Evolutionary conservation across 2,888 invertebrate genomes (phyloP).

Genomic region (Bedellia somnulentella): DNA sequence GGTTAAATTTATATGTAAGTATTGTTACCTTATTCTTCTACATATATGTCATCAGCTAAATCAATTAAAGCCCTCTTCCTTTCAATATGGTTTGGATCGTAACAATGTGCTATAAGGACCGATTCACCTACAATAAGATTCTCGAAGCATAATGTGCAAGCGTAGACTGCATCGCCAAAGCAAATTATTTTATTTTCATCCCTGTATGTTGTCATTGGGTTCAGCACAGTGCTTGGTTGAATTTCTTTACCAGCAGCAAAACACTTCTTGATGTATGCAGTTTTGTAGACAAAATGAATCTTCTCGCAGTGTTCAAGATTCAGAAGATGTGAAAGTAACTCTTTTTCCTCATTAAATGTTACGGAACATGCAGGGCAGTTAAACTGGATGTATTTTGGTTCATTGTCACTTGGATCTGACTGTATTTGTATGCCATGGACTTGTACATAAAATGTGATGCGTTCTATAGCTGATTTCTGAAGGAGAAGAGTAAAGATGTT

Average conservation of each 20-base stretch:
- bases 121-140: slow-evolving; percentile 42
- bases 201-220: slow-evolving; percentile 47
- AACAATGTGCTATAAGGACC: slow-evolving; percentile 37
- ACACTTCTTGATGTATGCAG: slow-evolving; percentile 48
- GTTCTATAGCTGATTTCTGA: slow-evolving; percentile 39
- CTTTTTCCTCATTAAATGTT: slow-evolving; percentile 29
- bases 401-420: slow-evolving; percentile 18
- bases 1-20: too few relatives aligned
- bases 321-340: slow-evolving; percentile 32
- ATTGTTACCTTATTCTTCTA: too few relatives aligned
- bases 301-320: slow-evolving; percentile 39
- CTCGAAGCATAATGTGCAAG: slow-evolving; percentile 46
- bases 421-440: slow-evolving; percentile 41
- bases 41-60: too few relatives aligned
- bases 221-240: slow-evolving; percentile 42
- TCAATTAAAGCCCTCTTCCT: slow-evolving; percentile 27
- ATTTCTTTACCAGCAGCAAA: slow-evolving; percentile 36
- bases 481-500: slow-evolving; percentile 27
- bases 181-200: slow-evolving; percentile 52
- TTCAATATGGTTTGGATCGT: slow-evolving; percentile 25
- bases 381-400: slow-evolving; percentile 26
- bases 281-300: slow-evolving; percentile 47
- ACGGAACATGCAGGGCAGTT: slow-evolving; percentile 32
- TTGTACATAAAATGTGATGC: slow-evolving; percentile 46
- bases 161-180: slow-evolving; percentile 44